Percentiles rank a stretch among this genome's conserved stretches.
These are phyloP conservation scores for Dryobates pubescens DNA, from an alignment of 2,797 vertebrate species.

Conservation along the genomic window DNA sequence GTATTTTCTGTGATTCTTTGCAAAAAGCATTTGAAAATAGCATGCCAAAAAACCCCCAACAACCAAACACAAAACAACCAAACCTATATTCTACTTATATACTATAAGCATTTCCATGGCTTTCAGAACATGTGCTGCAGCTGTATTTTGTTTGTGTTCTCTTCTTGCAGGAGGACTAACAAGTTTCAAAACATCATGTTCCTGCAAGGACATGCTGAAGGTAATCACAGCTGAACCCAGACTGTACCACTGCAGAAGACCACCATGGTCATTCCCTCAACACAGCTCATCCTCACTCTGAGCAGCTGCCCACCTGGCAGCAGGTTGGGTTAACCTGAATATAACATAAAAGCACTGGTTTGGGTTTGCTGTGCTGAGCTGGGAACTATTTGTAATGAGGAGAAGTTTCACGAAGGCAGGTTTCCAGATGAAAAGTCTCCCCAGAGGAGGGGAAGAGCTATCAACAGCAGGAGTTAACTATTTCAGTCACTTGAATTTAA, in stretches of 20 bases:
- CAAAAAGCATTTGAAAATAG: not conserved
- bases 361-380: not conserved
- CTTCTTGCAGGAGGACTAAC: not conserved
- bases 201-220: not conserved
- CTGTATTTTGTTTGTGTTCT: not conserved
- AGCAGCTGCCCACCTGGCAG: not conserved
- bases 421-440: not conserved
- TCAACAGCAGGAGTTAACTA: not conserved
- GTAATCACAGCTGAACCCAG: not conserved
- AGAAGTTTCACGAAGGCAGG: not conserved
- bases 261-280: accelerated
- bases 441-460: not conserved
- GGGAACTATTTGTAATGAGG: not conserved
- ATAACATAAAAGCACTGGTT: accelerated
- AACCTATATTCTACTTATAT: not conserved
- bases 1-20: not conserved
- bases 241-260: not conserved
- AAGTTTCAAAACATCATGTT: not conserved
- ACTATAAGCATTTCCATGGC: not conserved
- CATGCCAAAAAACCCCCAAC: not conserved
- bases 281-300: accelerated
- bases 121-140: not conserved
- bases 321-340: not conserved
- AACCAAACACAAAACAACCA: too few relatives aligned
- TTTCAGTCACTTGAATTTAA: not conserved